These are phyloP conservation scores for Antheraea mylitta DNA, from an alignment of 1,140 invertebrate genomes.

Conservation along the genomic window DNA sequence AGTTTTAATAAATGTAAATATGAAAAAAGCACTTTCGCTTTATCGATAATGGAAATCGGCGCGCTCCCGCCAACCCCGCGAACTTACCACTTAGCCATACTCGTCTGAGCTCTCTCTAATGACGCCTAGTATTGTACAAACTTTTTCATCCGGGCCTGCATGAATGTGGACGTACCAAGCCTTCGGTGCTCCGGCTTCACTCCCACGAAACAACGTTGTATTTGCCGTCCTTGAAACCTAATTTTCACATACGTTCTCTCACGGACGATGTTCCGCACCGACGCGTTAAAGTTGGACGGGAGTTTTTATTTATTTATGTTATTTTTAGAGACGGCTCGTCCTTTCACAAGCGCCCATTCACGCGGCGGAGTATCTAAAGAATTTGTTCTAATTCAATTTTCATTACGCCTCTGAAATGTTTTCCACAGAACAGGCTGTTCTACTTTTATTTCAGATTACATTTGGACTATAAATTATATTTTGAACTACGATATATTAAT, in stretches of 20 bases:
- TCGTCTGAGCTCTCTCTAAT: slow-evolving; percentile 37
- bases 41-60: slow-evolving; percentile 6
- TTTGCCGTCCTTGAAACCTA: slow-evolving; percentile 5
- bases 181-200: slow-evolving; percentile 21
- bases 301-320: slow-evolving; percentile 47
- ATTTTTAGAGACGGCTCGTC: slow-evolving; percentile 42
- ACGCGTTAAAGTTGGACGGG: neutral
- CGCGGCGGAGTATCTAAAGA: slow-evolving; percentile 39
- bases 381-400: slow-evolving; percentile 52
- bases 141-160: slow-evolving; percentile 43
- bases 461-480: neutral
- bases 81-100: slow-evolving; percentile 49
- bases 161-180: slow-evolving; percentile 37
- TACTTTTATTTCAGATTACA: slow-evolving; percentile 24
- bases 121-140: slow-evolving; percentile 51
- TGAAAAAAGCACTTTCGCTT: slow-evolving; percentile 1
- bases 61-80: slow-evolving; percentile 14
- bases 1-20: neutral
- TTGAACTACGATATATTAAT: too few relatives aligned
- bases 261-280: neutral
- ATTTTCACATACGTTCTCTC: neutral
- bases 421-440: neutral
- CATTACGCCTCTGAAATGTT: slow-evolving; percentile 37
- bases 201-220: slow-evolving; percentile 11
- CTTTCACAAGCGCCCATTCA: slow-evolving; percentile 42